Conservation (phyloP, 2,113 vertebrate species). For the Probosciger aterrimus region DNA sequence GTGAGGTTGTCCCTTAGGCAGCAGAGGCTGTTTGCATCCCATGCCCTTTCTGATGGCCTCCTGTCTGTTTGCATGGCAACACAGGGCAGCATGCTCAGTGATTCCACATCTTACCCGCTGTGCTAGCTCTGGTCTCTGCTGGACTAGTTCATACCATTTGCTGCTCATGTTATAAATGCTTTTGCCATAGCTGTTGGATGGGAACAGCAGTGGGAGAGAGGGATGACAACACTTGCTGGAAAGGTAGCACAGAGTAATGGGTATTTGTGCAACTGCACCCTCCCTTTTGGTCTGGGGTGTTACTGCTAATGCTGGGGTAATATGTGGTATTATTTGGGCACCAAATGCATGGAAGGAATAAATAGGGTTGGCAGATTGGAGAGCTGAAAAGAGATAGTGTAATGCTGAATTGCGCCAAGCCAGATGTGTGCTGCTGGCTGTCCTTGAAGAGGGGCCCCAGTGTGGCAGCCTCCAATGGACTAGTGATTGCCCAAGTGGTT, state of each 20-base stretch:
- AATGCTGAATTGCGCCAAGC: fast-evolving
- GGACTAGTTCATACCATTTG: not conserved
- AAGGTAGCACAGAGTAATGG: not conserved
- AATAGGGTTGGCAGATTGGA: not conserved
- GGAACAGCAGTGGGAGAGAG: not conserved
- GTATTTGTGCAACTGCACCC: not conserved
- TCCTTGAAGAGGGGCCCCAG: fast-evolving
- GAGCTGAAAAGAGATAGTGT: not conserved
- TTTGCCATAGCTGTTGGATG: not conserved
- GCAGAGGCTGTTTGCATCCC: not conserved
- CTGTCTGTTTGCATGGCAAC: too few species aligned
- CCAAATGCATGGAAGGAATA: not conserved
- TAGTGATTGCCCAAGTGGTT: not conserved
- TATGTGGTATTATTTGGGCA: fast-evolving
- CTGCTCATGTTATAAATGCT: not conserved
- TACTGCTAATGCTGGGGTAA: not conserved
- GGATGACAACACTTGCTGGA: not conserved
- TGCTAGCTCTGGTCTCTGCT: not conserved
- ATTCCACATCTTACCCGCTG: fast-evolving
- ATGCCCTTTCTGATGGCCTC: not conserved
- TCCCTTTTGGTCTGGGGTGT: not conserved
- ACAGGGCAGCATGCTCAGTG: fast-evolving
- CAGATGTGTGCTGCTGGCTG: not conserved
- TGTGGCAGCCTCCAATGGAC: not conserved
- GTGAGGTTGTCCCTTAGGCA: not conserved